Evolutionary conservation across 2,888 invertebrate species (phyloP).

Genomic region (Drosophila fulvimacula): DNA sequence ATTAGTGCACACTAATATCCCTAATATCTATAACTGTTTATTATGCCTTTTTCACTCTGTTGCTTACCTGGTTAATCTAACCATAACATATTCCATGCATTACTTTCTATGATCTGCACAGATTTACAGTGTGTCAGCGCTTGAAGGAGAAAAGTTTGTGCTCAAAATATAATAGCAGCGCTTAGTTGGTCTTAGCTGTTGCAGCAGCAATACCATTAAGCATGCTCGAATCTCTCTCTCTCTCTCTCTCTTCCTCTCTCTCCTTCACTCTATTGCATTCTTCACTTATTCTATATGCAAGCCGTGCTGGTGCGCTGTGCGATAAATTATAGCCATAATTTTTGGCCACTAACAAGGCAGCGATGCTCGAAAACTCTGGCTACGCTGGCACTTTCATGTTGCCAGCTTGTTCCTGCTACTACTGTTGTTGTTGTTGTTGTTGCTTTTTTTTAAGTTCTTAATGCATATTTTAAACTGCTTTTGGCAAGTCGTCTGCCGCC

Average conservation of each 20-base stretch:
- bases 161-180: slow-evolving; percentile 34
- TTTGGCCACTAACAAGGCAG: slow-evolving; percentile 67
- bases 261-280: neutral
- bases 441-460: slow-evolving; percentile 56
- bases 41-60: neutral
- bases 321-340: slow-evolving; percentile 75
- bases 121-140: slow-evolving; percentile 46
- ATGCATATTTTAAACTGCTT: slow-evolving; percentile 72
- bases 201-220: slow-evolving; percentile 9
- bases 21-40: too few relatives aligned
- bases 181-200: slow-evolving; percentile 20
- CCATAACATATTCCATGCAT: slow-evolving; percentile 14
- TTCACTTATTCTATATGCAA: neutral
- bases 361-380: slow-evolving; percentile 35
- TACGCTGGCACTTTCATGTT: slow-evolving; percentile 33
- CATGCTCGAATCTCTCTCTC: neutral
- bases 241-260: neutral
- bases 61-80: neutral
- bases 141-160: slow-evolving; percentile 35
- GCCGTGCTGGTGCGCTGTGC: slow-evolving; percentile 40
- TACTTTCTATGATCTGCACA: slow-evolving; percentile 50
- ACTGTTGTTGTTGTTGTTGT: slow-evolving; percentile 14
- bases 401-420: slow-evolving; percentile 45
- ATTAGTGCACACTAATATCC: too few relatives aligned
- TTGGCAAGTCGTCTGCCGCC: slow-evolving; percentile 46